Base-by-base conservation (phyloP, 1,140 invertebrate genomes). In the Meloidogyne chitwoodi region DNA sequence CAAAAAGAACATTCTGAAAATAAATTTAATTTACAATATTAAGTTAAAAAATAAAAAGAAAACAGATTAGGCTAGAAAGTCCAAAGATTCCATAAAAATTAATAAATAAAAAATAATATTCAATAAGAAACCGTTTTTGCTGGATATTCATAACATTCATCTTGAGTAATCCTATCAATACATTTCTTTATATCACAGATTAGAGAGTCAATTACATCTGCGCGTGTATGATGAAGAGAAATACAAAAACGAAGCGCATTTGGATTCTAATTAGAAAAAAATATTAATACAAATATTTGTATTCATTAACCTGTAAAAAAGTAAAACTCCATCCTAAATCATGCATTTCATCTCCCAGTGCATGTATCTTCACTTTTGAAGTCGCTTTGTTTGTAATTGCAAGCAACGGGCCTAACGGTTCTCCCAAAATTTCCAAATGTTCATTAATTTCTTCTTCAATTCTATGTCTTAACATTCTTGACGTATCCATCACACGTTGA, bases 261-360 rank as follows among this genome's bases (percentile, higher is more conserved):
- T 19, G 80, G 80, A 38, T 81, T 77, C 62, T 73, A n/a, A 65
- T 10, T 22, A 61, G n/a, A 41, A 19, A 69, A n/a, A 2, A 41
- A 6, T 26, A 62, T 34, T 31, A 62, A 62, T 22, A 19, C 11
- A 29, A 71, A 27, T 48, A 56, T 10, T n/a, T 29, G 12, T 24
- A 62, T 24, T 14, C 29, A 62, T 22, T 24, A 24, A 73, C 70
- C 19, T 83, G 81, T 10, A 81, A 41, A 48, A 81, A 77, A 3
- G 34, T 68, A 34, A 81, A 56, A 67, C 76, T 82, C 81, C 81
- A 82, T 5, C 81, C 81, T 26, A 83, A 63, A 41, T 82, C 81
- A 70, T 84, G 83, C 64, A 82, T 41, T 29, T 81, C 76, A 75
- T 83, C 81, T 12, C 82, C 81, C 24, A 82, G 61, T 16, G 65